A percentile compares a stretch with the other conserved stretches of the same genome.
Conservation (phyloP, 2,113 vertebrate genomes). For the Drymodes brunneopygia region DNA sequence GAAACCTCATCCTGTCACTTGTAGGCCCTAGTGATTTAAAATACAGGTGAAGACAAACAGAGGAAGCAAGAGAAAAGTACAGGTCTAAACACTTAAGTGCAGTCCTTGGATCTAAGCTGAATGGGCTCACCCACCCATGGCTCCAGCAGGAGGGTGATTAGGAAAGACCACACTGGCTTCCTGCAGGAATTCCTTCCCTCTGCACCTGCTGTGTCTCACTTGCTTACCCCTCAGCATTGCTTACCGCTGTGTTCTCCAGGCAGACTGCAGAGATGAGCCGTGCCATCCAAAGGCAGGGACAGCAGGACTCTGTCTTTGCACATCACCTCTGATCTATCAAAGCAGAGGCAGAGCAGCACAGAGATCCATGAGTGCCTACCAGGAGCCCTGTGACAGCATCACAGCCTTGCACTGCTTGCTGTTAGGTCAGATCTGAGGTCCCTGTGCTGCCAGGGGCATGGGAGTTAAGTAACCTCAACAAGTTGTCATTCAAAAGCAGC, state of each 20-base stretch:
- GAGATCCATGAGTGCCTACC: not conserved
- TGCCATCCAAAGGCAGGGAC: slow-evolving; percentile 66
- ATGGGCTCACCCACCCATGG: not conserved
- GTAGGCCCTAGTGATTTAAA: not conserved
- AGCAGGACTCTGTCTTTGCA: slow-evolving; percentile 73
- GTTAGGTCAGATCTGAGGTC: not conserved
- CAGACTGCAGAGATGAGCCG: slow-evolving; percentile 69
- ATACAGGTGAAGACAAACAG: not conserved
- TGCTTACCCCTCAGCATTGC: not conserved
- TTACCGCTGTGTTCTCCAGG: slow-evolving; percentile 68
- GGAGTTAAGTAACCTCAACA: not conserved
- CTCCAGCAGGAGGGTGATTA: not conserved
- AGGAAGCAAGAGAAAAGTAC: not conserved
- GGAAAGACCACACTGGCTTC: not conserved
- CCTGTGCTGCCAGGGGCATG: rapidly evolving
- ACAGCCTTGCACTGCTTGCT: not conserved
- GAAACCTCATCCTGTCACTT: not conserved
- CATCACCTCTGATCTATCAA: slow-evolving; percentile 69
- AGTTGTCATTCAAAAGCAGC: not conserved
- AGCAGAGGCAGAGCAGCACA: not conserved
- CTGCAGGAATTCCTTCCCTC: not conserved
- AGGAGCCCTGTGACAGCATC: not conserved
- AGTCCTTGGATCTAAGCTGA: rapidly evolving
- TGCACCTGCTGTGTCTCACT: not conserved
- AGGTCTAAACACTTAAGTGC: not conserved